These are phyloP conservation scores for Lasioglossum leucozonium DNA, from an alignment of 2,888 invertebrate species.

Conservation along the genomic window DNA sequence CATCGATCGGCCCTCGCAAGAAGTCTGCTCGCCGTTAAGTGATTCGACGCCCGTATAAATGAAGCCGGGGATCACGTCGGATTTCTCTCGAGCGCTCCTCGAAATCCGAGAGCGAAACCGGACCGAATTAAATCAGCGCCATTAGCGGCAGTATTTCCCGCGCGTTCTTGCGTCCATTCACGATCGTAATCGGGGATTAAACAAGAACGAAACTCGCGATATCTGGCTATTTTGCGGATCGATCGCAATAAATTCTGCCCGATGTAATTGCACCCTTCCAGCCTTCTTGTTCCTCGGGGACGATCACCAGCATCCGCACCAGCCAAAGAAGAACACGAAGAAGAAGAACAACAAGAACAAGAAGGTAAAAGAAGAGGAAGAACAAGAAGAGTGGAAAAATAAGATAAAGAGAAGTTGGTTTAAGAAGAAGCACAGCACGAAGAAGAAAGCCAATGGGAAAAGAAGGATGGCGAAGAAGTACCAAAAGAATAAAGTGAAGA, in stretches of 20 bases:
- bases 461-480: conserved; percentile 18
- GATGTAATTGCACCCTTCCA: conserved; percentile 55
- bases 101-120: conserved; percentile 16
- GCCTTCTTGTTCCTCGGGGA: conserved; percentile 16
- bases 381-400: not conserved
- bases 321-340: not conserved
- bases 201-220: conserved; percentile 58
- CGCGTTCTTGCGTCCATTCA: conserved; percentile 43
- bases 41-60: conserved; percentile 27
- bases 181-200: conserved; percentile 59
- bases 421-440: conserved; percentile 15
- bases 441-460: conserved; percentile 18
- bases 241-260: conserved; percentile 66
- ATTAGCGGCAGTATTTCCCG: conserved; percentile 53
- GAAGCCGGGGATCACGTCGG: conserved; percentile 16
- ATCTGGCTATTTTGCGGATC: conserved; percentile 52
- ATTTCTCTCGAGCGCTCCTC: conserved; percentile 18
- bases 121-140: conserved; percentile 49
- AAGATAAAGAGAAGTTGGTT: not conserved
- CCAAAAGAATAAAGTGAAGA: conserved; percentile 15
- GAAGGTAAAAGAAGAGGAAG: not conserved
- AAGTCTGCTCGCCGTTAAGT: conserved; percentile 14
- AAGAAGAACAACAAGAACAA: not conserved
- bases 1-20: not conserved
- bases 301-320: conserved; percentile 13